Evolutionary conservation across 2,113 vertebrate species (phyloP), one percentile per base, ranked within the genome.

Genomic region (Osmerus eperlanus): DNA sequence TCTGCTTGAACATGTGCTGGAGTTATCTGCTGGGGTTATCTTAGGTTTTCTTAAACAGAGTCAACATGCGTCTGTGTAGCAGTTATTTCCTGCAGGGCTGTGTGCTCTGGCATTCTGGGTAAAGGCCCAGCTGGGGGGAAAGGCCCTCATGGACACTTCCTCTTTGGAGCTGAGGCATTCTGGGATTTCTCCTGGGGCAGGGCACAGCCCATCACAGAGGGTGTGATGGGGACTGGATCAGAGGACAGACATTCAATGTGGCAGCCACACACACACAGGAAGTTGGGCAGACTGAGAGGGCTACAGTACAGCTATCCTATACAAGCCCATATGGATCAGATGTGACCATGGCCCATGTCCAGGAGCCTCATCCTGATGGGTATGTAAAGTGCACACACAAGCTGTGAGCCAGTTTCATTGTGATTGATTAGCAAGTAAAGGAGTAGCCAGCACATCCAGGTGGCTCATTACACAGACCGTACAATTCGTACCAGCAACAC

Each of bases 71-170:
- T 56, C 53, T 9, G 15, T 64, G 68, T 28, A 3, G 21, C 13
- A 70, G 55, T 65, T n/a, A 65, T 75, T 59, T 63, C 65, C 52
- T 41, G 19, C 59, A 64, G 29, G 12, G 68, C 7, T 62, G 56
- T 70, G 55, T 55, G 61, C 11, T 1, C 0, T 61, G 19, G 18
- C 32, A 60, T 63, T 68, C 63, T 59, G 65, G 55, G 41, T 18
- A 54, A 54, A 3, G 12, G 16, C 53, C 12, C 21, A 23, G 21
- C 21, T 23, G 12, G 12, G 16, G 16, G 53, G 53, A 2, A 23
- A 23, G 21, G 21, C 21, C 21, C 21, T 23, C 21, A 23, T 23
- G 21, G 21, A 23, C 21, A 23, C 21, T 23, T 23, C 21, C 21
- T 23, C 21, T 23, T 23, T 23, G 21, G 21, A 23, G 21, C 21